Conservation (phyloP, 1,140 invertebrate genomes). For the Caenorhabditis tropicalis region DNA sequence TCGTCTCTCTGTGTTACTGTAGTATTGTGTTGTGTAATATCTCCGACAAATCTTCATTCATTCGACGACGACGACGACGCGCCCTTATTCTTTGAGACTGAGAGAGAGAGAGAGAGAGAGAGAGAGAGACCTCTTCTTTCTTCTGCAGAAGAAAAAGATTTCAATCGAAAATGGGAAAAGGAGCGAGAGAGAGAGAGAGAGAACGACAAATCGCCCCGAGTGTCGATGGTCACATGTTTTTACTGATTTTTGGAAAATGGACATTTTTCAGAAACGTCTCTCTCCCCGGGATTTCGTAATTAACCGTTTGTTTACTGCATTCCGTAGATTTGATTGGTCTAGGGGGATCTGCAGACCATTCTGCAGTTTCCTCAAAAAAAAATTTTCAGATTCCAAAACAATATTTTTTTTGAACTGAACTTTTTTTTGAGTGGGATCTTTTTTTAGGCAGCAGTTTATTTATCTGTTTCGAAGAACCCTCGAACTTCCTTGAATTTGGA, state of each 20-base stretch:
- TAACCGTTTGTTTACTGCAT: background rate
- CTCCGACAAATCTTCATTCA: constrained; percentile 11
- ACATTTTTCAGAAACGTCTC: background rate
- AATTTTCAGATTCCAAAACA: too few relatives aligned
- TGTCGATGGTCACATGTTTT: constrained; percentile 4
- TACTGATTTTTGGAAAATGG: background rate
- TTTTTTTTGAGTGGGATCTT: too few relatives aligned
- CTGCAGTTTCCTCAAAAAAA: too few relatives aligned
- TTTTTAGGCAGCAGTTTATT: too few relatives aligned
- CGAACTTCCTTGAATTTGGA: too few relatives aligned
- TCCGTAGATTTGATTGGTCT: background rate
- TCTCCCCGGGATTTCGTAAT: background rate
- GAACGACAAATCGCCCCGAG: too few relatives aligned
- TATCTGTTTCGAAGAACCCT: too few relatives aligned
- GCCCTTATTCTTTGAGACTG: too few relatives aligned
- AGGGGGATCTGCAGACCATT: too few relatives aligned
- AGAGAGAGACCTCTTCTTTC: background rate
- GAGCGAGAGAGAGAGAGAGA: background rate
- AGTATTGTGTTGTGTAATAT: constrained; percentile 41
- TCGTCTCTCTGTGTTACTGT: background rate
- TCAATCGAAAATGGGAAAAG: background rate
- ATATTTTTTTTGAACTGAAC: too few relatives aligned
- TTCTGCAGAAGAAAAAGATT: background rate
- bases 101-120: too few relatives aligned
- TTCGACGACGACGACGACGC: background rate